These are phyloP conservation scores for Patella caerulea DNA, from an alignment of 2,888 invertebrate genomes.

Conservation along the genomic window DNA sequence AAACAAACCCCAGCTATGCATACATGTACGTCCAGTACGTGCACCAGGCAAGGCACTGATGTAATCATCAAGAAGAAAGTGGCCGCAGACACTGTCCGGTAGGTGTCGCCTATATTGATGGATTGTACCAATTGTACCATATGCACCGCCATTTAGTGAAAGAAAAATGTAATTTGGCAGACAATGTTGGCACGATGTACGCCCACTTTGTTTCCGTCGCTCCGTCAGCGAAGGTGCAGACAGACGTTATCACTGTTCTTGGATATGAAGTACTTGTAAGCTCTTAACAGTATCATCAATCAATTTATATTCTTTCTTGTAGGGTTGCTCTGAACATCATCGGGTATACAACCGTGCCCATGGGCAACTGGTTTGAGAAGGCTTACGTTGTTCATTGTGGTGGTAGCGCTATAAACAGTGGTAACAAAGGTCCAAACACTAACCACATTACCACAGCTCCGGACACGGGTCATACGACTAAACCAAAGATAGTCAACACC, in stretches of 20 bases:
- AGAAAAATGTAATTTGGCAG: too few species aligned
- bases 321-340: constrained; percentile 49
- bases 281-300: too few species aligned
- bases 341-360: constrained; percentile 38
- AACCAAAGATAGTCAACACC: constrained; percentile 14
- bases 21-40: constrained; percentile 35
- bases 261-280: too few species aligned
- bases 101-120: not conserved
- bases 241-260: too few species aligned
- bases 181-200: too few species aligned
- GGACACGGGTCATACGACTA: constrained; percentile 8
- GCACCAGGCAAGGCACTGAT: constrained; percentile 31
- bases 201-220: too few species aligned
- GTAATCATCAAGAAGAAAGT: constrained; percentile 33
- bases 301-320: not conserved
- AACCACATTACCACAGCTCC: constrained; percentile 20
- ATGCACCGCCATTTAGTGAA: too few species aligned
- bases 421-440: not conserved
- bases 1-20: constrained; percentile 39
- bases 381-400: constrained; percentile 34
- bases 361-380: constrained; percentile 23
- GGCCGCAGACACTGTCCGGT: constrained; percentile 29
- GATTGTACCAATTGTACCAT: too few species aligned
- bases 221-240: too few species aligned
- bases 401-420: constrained; percentile 28